phyloP scores from a whole-genome alignment of 2,797 vertebrate genomes.

The Acanthiza pusilla region DNA sequence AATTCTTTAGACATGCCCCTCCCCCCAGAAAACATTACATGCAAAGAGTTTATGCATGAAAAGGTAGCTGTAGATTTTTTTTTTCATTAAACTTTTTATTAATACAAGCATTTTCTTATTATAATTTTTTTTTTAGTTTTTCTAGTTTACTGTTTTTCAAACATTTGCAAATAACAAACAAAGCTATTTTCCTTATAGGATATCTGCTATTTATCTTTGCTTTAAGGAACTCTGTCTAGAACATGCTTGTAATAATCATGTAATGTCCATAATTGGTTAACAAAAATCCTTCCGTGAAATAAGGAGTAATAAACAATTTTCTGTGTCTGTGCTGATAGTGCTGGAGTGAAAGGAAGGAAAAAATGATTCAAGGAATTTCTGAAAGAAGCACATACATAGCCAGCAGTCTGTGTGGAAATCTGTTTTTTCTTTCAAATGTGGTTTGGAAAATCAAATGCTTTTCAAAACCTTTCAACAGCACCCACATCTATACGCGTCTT shows the following conservation, averaged over 20 bases:
- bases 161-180: not conserved
- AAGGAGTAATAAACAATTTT: not conserved
- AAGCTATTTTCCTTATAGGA: not conserved
- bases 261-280: not conserved
- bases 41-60: not conserved
- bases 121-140: not conserved
- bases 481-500: slow-evolving; percentile 34
- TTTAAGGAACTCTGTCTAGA: not conserved
- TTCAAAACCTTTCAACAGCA: slow-evolving; percentile 40
- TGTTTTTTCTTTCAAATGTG: slow-evolving; percentile 53
- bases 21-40: not conserved
- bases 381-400: slow-evolving; percentile 5
- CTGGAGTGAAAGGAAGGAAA: slow-evolving; percentile 11
- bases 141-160: not conserved
- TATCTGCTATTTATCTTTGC: not conserved
- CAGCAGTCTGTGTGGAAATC: slow-evolving; percentile 36
- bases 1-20: not conserved
- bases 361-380: slow-evolving; percentile 6
- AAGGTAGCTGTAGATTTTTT: not conserved
- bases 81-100: not conserved
- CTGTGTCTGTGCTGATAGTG: not conserved
- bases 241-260: not conserved
- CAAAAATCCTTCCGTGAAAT: not conserved
- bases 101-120: not conserved
- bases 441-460: slow-evolving; percentile 44